These are phyloP conservation scores for Hyposmocoma kahamanoa DNA, from an alignment of 1,140 invertebrate species.

Conservation along the genomic window DNA sequence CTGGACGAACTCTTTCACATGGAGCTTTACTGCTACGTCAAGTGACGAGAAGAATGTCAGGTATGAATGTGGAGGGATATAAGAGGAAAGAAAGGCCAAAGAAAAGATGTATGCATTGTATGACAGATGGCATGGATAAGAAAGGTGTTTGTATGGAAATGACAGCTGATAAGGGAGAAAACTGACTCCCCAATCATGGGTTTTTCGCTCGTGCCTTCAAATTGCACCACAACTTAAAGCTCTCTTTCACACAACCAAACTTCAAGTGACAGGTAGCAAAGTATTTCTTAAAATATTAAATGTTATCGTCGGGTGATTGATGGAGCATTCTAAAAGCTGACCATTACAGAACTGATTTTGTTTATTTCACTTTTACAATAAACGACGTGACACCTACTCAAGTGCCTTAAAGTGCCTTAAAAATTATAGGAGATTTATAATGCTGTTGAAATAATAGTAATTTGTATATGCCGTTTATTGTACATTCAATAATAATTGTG, in stretches of 20 bases:
- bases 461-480: no score
- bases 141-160: neutral
- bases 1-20: no score
- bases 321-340: neutral
- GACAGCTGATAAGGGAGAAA: neutral
- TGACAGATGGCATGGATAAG: neutral
- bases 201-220: neutral
- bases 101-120: neutral
- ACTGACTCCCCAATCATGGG: neutral
- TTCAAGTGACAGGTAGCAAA: neutral
- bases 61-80: no score
- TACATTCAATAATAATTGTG: no score
- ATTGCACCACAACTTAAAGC: neutral
- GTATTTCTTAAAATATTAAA: constrained; percentile 3
- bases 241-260: neutral
- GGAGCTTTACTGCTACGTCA: no score
- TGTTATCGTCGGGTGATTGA: neutral
- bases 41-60: no score
- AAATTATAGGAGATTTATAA: no score
- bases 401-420: no score
- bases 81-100: neutral
- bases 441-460: no score
- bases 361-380: no score
- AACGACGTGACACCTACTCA: no score
- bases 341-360: neutral